Conservation (phyloP, 2,113 vertebrate species). For the Cercopithecus mona region DNA sequence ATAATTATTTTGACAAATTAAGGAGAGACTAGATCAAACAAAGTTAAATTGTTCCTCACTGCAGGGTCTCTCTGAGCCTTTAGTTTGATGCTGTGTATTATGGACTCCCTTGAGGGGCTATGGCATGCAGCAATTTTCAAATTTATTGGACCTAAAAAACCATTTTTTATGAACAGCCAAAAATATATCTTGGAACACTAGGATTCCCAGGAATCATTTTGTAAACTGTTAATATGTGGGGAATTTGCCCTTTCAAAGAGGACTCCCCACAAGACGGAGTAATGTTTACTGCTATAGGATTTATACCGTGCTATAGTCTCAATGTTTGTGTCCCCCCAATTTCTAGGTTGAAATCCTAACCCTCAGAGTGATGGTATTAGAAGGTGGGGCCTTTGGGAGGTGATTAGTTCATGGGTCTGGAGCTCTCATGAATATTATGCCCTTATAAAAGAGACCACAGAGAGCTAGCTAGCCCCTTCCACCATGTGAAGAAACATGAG, state of each 20-base stretch:
- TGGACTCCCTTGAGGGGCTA: neutral
- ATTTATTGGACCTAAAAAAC: neutral
- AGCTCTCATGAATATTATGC: neutral
- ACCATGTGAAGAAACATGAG: neutral
- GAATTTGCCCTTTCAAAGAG: constrained; percentile 10
- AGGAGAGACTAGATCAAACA: neutral
- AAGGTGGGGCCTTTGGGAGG: neutral
- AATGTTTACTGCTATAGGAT: neutral
- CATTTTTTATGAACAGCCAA: neutral
- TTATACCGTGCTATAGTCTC: neutral
- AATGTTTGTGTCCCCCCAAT: no score
- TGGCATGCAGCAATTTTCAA: neutral
- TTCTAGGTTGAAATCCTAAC: neutral
- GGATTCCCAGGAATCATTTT: neutral
- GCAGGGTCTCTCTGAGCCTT: neutral
- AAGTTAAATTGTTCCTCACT: neutral
- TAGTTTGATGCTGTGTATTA: neutral
- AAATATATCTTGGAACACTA: neutral
- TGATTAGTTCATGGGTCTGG: neutral
- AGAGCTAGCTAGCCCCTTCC: neutral
- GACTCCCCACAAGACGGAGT: neutral
- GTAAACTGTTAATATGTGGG: neutral
- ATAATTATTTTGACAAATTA: neutral
- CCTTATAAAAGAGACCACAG: neutral
- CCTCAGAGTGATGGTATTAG: neutral